Base-by-base conservation (phyloP, 2,888 invertebrate genomes). In the Trissoscelio sp. region DNA sequence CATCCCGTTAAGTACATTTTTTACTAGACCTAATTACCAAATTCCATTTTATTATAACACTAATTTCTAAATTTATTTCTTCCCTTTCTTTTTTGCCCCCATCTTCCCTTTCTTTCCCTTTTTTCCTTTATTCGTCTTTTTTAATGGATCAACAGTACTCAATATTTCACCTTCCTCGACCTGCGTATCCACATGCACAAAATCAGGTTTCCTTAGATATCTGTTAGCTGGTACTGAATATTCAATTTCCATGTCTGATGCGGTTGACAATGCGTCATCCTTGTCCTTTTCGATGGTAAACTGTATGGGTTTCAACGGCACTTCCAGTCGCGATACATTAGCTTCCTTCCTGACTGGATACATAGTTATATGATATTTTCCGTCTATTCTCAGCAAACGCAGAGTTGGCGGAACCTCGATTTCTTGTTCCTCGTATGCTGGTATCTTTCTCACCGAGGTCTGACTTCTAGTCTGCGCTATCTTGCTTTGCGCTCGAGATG, bases 161-260 rank as follows among this genome's bases (percentile, higher is more conserved):
- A 88, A 34, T 51, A 91, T 91, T 72, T 91, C 89, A 9, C 89
- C 88, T 18, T 89, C 89, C n/a, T 85, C 88, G 7, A 91, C 91
- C 72, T 91, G 91, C 2, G 90, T 91, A 28, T 88, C 88, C 5
- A 88, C 85, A 70, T 91, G 91, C 37, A 91, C 75, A 16, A 91
- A 89, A 42, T 91, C 86, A 3, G 91, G 91, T 69, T 88, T 90
- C 69, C 86, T 90, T 14, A 85, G 85, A 57, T 86, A 84, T 53
- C 88, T 88, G 81, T 86, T 88, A 44, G 90, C 89, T 4, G 91
- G 91, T 24, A 91, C 91, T 39, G 90, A 89, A 82, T 91, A 91
- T 83, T 92, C 91, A 57, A 92, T 91, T 78, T 92, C 91, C 88
- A 92, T 89, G 67, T 92, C 91, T 2, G 91, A 91, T 6, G 89